Percentiles rank a stretch among this genome's conserved stretches.
Conservation (phyloP, 1,140 invertebrate species). For the Neuroterus valhalla region DNA sequence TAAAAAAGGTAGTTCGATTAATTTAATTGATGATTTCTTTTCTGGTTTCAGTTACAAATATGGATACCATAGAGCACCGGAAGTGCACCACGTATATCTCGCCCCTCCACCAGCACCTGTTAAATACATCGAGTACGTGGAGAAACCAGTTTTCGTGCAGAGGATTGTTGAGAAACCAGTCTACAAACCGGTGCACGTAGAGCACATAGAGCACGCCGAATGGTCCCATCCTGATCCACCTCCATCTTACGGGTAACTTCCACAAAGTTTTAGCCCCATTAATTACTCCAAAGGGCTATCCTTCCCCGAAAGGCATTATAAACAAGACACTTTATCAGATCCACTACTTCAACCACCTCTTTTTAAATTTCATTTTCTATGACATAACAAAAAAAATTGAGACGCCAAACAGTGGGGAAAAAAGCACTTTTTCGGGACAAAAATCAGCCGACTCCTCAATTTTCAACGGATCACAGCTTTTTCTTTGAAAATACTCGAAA, state of each 20-base stretch:
- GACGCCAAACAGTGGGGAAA: no score
- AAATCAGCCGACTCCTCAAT: no score
- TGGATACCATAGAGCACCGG: constrained; percentile 61
- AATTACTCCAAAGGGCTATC: background rate
- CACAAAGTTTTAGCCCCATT: background rate
- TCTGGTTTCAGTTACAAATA: constrained; percentile 61
- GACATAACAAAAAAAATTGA: no score
- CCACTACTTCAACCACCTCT: background rate
- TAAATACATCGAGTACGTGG: constrained; percentile 68
- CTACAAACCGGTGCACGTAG: constrained; percentile 57
- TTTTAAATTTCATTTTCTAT: no score
- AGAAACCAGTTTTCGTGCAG: constrained; percentile 68
- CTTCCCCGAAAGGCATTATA: background rate
- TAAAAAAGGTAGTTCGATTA: background rate
- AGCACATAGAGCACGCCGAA: constrained; percentile 53
- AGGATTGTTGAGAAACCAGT: constrained; percentile 64
- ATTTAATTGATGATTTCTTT: background rate
- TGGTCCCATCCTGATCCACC: constrained; percentile 58
- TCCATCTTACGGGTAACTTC: constrained; percentile 61
- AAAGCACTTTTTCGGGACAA: no score
- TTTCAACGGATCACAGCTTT: no score
- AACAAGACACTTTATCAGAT: background rate
- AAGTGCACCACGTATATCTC: constrained; percentile 66
- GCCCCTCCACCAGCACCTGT: constrained; percentile 60
- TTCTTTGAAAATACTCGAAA: no score